Conservation (phyloP, 2,113 vertebrate genomes). For the Pantherophis guttatus region DNA sequence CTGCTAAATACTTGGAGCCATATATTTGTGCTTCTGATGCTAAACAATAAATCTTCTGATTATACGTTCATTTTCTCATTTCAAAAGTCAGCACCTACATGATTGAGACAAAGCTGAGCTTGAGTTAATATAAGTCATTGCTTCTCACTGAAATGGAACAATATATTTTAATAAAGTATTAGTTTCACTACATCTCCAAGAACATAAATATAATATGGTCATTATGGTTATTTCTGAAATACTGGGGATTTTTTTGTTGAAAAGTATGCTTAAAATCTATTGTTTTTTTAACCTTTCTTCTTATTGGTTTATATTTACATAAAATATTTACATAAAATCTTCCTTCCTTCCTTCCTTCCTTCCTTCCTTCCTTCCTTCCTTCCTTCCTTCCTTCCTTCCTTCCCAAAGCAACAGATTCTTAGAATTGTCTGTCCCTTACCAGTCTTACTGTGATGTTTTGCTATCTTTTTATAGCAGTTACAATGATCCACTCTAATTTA, state of each 20-base stretch:
- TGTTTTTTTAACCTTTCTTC: not conserved
- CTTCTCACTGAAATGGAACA: not conserved
- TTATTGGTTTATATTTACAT: not conserved
- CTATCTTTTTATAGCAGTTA: not conserved
- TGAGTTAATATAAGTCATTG: not conserved
- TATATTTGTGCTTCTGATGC: not conserved
- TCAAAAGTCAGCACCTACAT: not conserved
- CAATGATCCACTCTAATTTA: not conserved
- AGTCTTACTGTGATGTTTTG: not conserved
- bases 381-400: no score
- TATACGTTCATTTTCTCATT: not conserved
- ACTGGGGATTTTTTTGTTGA: not conserved
- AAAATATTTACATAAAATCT: not conserved
- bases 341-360: no score
- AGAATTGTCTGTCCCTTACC: not conserved
- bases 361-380: no score
- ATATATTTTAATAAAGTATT: not conserved
- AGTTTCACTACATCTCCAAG: not conserved
- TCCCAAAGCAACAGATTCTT: no score
- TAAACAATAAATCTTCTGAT: not conserved
- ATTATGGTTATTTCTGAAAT: not conserved
- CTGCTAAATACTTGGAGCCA: not conserved
- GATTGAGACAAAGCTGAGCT: not conserved
- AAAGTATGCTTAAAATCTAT: not conserved
- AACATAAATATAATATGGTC: not conserved